phyloP scores from a whole-genome alignment of 1,140 invertebrate species.

The Nephotettix cincticeps region DNA sequence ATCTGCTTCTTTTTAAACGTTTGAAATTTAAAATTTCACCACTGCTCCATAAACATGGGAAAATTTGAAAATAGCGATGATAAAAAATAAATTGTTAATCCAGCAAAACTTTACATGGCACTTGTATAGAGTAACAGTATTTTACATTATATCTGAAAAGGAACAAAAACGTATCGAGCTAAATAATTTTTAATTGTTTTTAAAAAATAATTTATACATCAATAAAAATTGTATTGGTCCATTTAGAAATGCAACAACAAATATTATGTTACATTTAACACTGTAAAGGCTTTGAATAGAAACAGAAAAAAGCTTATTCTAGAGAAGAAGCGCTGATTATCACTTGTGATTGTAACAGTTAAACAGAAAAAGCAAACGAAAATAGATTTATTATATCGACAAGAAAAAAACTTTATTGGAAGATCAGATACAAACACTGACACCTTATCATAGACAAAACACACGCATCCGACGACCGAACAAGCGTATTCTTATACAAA shows the following conservation, averaged over 20 bases:
- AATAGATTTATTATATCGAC: not conserved
- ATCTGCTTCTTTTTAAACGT: no score
- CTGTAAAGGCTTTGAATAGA: not conserved
- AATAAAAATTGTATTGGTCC: slow-evolving; percentile 17
- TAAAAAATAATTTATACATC: slow-evolving; percentile 14
- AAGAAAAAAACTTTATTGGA: not conserved
- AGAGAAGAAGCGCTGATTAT: slow-evolving; percentile 17
- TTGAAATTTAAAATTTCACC: not conserved
- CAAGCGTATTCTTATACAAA: slow-evolving; percentile 18
- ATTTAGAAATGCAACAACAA: slow-evolving; percentile 23
- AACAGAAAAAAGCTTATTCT: slow-evolving; percentile 9
- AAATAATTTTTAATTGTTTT: not conserved
- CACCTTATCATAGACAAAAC: slow-evolving; percentile 5
- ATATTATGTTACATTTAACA: slow-evolving; percentile 20
- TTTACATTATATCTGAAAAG: not conserved
- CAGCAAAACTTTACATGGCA: slow-evolving; percentile 23
- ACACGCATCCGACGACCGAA: not conserved
- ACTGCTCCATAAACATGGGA: not conserved
- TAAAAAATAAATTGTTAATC: not conserved
- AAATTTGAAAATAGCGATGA: not conserved
- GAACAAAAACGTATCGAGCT: slow-evolving; percentile 6
- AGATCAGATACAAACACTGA: slow-evolving; percentile 14
- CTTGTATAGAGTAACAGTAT: slow-evolving; percentile 21
- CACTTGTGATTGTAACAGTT: slow-evolving; percentile 2
- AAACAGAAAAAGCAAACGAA: slow-evolving; percentile 7